These are phyloP conservation scores for Calephelis perditalis DNA, from an alignment of 2,888 invertebrate species.

Conservation along the genomic window DNA sequence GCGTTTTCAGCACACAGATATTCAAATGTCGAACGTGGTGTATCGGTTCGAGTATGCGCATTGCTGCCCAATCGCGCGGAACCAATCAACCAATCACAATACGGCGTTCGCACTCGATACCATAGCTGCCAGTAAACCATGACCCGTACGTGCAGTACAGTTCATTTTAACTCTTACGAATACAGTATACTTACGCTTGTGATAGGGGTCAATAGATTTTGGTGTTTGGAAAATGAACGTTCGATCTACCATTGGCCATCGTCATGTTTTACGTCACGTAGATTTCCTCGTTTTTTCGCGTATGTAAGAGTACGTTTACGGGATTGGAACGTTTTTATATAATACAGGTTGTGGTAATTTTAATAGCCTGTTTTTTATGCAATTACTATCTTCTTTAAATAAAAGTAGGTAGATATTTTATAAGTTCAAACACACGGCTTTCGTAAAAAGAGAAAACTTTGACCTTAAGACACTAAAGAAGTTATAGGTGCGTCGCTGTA, in stretches of 20 bases:
- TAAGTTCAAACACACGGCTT: too few species aligned
- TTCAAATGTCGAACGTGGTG: conserved; percentile 49
- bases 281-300: conserved; percentile 60
- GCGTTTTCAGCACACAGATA: conserved; percentile 48
- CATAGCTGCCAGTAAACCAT: conserved; percentile 34
- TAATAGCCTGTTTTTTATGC: too few species aligned
- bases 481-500: too few species aligned
- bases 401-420: too few species aligned
- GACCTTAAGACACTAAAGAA: too few species aligned
- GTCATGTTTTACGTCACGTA: conserved; percentile 59
- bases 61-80: conserved; percentile 71
- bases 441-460: too few species aligned
- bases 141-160: conserved; percentile 32
- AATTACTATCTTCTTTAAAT: too few species aligned
- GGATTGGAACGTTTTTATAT: conserved; percentile 9
- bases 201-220: conserved; percentile 23
- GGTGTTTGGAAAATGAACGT: conserved; percentile 47
- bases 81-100: conserved; percentile 77
- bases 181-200: conserved; percentile 13
- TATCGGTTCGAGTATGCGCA: conserved; percentile 80
- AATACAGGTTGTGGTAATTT: background rate
- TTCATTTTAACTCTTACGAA: conserved; percentile 27
- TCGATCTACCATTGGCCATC: conserved; percentile 70
- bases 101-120: conserved; percentile 58
- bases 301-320: conserved; percentile 37